These are phyloP conservation scores for Ormyrus rosae DNA, from an alignment of 2,888 invertebrate species.

Conservation along the genomic window DNA sequence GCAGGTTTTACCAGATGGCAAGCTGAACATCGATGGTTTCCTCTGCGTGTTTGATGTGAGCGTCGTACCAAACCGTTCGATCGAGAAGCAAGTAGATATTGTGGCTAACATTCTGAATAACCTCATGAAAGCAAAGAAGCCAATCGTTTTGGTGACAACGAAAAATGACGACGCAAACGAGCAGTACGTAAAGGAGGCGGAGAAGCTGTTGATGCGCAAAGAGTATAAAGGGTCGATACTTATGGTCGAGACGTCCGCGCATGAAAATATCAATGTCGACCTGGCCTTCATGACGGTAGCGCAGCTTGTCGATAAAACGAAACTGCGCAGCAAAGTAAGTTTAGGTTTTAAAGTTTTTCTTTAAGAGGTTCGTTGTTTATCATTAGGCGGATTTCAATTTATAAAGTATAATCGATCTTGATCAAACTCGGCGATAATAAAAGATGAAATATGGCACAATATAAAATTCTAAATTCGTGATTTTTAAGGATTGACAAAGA, in stretches of 20 bases:
- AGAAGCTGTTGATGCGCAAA: slow-evolving; percentile 90
- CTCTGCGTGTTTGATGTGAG: slow-evolving; percentile 97
- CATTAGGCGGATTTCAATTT: too few relatives aligned
- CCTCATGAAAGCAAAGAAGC: slow-evolving; percentile 95
- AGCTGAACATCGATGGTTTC: slow-evolving; percentile 95
- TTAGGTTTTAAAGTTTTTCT: too few relatives aligned
- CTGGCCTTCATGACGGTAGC: slow-evolving; percentile 92
- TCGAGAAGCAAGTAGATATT: slow-evolving; percentile 94
- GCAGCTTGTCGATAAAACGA: slow-evolving; percentile 94
- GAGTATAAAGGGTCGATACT: slow-evolving; percentile 94
- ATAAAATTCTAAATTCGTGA: too few relatives aligned
- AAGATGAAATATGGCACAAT: too few relatives aligned
- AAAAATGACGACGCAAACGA: slow-evolving; percentile 97
- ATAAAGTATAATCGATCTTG: too few relatives aligned
- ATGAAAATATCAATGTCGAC: slow-evolving; percentile 97
- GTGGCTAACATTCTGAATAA: slow-evolving; percentile 90
- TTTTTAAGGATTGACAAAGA: too few relatives aligned
- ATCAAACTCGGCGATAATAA: too few relatives aligned
- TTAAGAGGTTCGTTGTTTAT: too few relatives aligned
- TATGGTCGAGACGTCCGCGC: slow-evolving; percentile 95
- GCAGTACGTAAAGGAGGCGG: slow-evolving; percentile 91
- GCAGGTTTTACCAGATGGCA: slow-evolving; percentile 89
- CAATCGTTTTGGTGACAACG: slow-evolving; percentile 94
- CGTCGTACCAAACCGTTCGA: slow-evolving; percentile 91
- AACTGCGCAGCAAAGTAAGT: slow-evolving; percentile 83